Percentiles rank a stretch among this genome's conserved stretches.
These are phyloP conservation scores for Noctua pronuba DNA, from an alignment of 2,888 invertebrate species.

Conservation along the genomic window DNA sequence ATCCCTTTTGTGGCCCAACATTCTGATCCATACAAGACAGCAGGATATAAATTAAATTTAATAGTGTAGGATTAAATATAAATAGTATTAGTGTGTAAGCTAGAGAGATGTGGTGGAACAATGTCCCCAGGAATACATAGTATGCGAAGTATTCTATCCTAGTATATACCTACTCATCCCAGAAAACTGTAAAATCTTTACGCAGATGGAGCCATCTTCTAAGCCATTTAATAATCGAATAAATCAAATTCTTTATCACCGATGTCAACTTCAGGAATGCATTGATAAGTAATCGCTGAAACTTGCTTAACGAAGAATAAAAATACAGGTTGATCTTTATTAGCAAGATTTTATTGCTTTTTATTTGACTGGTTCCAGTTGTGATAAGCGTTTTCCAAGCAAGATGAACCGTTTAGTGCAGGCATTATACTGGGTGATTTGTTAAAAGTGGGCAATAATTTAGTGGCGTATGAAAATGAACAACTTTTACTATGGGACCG, in stretches of 20 bases:
- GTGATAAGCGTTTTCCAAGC: background rate
- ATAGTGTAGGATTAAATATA: background rate
- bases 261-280: slow-evolving; percentile 27
- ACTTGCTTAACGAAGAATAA: background rate
- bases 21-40: too few species aligned
- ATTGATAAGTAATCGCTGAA: slow-evolving; percentile 6
- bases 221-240: slow-evolving; percentile 23
- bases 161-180: background rate
- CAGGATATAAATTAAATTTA: too few species aligned
- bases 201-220: background rate
- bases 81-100: background rate
- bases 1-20: too few species aligned
- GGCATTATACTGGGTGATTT: background rate
- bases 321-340: slow-evolving; percentile 19
- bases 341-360: slow-evolving; percentile 14
- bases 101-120: background rate
- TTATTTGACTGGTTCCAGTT: background rate
- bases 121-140: background rate
- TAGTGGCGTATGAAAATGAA: background rate
- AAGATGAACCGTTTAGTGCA: background rate
- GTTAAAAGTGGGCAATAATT: background rate
- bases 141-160: background rate
- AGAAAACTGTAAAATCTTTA: slow-evolving; percentile 8
- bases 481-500: background rate
- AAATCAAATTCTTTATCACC: slow-evolving; percentile 23